Evolutionary conservation across 2,113 vertebrate species (phyloP).

Genomic region (Potamarius usumacintae): DNA sequence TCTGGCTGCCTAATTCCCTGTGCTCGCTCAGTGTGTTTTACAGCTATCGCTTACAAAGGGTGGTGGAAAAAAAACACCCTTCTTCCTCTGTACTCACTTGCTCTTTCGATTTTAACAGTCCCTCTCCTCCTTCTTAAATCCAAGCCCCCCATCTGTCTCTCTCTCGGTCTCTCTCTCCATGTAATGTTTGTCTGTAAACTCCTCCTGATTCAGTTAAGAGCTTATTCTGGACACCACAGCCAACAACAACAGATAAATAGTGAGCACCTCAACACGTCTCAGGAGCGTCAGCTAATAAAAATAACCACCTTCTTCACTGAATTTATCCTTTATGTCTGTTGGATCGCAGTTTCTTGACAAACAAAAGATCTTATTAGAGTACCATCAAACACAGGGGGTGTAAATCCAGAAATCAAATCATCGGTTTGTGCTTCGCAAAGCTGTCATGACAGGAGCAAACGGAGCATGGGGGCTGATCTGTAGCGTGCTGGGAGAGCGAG

Average conservation of each 20-base stretch:
- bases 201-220: conserved; percentile 16
- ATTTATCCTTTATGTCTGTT: not conserved
- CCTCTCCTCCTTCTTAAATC: conserved; percentile 1
- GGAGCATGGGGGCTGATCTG: conserved; percentile 11
- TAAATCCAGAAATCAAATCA: conserved; percentile 46
- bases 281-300: conserved; percentile 11
- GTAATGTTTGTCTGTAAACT: conserved; percentile 22
- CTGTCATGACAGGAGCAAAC: conserved; percentile 30
- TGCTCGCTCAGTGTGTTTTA: conserved; percentile 58
- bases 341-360: conserved; percentile 8
- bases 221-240: conserved; percentile 23
- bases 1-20: conserved; percentile 59
- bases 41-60: conserved; percentile 65
- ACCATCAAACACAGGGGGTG: not conserved
- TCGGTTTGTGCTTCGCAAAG: conserved; percentile 17
- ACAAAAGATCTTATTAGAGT: conserved; percentile 26
- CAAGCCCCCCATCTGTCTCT: conserved; percentile 5
- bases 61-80: conserved; percentile 35
- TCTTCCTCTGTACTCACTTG: conserved; percentile 31
- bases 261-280: conserved; percentile 5
- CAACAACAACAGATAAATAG: conserved; percentile 40
- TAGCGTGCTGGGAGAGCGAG: conserved; percentile 13
- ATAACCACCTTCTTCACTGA: not conserved
- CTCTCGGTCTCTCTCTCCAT: not conserved
- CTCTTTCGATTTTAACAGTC: conserved; percentile 33